phyloP scores from a whole-genome alignment of 1,140 invertebrate species.

The Planococcus citri region DNA sequence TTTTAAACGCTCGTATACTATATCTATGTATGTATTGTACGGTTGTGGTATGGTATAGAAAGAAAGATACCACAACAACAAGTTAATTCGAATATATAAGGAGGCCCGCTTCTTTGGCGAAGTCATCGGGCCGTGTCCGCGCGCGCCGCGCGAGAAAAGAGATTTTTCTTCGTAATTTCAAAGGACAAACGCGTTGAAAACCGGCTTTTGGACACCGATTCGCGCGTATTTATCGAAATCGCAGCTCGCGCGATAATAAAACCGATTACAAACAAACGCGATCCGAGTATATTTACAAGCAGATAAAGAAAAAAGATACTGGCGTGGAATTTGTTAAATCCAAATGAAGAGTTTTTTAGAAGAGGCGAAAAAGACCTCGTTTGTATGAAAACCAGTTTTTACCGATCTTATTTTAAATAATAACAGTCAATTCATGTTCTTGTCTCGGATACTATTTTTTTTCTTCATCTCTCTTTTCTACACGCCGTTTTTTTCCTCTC shows the following conservation, averaged over 20 bases:
- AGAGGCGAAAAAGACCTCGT: constrained; percentile 16
- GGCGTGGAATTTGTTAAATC: constrained; percentile 1
- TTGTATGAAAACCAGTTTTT: constrained; percentile 16
- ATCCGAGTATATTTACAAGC: background rate
- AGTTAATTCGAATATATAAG: background rate
- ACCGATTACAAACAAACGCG: constrained; percentile 6
- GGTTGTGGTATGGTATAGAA: too few relatives aligned
- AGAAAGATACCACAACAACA: background rate
- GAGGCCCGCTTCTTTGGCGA: too few relatives aligned
- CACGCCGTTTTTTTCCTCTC: constrained; percentile 5
- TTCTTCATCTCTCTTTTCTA: constrained; percentile 9
- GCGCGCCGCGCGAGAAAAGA: too few relatives aligned
- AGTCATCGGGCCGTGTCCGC: too few relatives aligned
- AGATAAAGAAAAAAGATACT: constrained; percentile 5
- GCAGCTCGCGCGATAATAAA: background rate
- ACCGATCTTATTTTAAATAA: constrained; percentile 17
- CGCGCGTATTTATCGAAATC: background rate
- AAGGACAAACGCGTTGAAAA: background rate
- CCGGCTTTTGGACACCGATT: background rate
- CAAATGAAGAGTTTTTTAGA: constrained; percentile 5
- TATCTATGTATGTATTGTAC: too few relatives aligned
- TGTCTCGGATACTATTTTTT: constrained; percentile 10
- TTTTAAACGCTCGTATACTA: too few relatives aligned
- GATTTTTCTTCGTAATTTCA: background rate
- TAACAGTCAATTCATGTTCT: constrained; percentile 18